Evolutionary conservation across 1,140 invertebrate genomes (phyloP).

Genomic region (Drosophila sp.): DNA sequence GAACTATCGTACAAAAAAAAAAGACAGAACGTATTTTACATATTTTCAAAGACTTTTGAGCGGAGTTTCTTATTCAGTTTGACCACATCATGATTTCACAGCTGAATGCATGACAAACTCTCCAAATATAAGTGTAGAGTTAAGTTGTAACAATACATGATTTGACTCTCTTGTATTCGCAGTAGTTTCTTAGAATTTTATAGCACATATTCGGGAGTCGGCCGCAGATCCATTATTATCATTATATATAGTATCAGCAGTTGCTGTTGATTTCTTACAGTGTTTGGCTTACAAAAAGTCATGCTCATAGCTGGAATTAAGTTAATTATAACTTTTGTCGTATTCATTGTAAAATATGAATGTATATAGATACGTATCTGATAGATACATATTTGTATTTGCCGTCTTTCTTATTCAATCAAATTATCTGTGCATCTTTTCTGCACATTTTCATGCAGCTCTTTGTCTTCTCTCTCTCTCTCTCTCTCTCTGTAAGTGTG

Average conservation of each 20-base stretch:
- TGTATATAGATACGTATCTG: constrained; percentile 1
- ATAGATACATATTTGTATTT: constrained; percentile 18
- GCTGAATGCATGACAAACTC: constrained; percentile 8
- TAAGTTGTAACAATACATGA: too few species aligned
- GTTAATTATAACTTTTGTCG: constrained; percentile 30
- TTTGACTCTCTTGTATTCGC: not conserved
- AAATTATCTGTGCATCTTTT: constrained; percentile 48
- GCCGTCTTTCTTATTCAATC: constrained; percentile 27
- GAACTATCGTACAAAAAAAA: not conserved
- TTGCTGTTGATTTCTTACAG: too few species aligned
- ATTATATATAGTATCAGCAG: too few species aligned
- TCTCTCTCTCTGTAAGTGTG: too few species aligned
- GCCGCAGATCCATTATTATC: too few species aligned
- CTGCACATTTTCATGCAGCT: constrained; percentile 35
- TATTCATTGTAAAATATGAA: not conserved
- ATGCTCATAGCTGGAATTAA: constrained; percentile 3
- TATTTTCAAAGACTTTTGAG: not conserved
- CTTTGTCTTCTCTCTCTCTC: constrained; percentile 20
- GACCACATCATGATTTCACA: constrained; percentile 23
- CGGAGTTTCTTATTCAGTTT: constrained; percentile 9
- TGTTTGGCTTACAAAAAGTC: not conserved
- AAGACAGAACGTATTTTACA: not conserved
- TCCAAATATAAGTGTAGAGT: not conserved
- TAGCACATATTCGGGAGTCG: too few species aligned
- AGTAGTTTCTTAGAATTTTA: not conserved